These are phyloP conservation scores for Mycalesis mineus DNA, from an alignment of 2,888 invertebrate species.

Conservation along the genomic window DNA sequence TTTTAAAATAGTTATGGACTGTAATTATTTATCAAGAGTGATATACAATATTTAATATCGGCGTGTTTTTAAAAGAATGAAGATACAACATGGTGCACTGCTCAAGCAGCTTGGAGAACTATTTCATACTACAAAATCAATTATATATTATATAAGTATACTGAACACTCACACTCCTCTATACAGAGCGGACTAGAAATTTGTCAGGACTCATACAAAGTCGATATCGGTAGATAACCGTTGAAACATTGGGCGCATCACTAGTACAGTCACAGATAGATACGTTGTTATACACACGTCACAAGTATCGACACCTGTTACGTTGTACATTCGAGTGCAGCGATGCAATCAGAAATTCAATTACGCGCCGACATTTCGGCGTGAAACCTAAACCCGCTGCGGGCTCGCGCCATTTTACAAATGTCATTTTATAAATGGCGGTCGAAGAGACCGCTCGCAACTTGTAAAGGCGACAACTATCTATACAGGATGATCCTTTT, in stretches of 20 bases:
- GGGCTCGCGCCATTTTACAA: conserved; percentile 49
- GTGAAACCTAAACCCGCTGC: conserved; percentile 35
- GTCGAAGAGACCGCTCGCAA: conserved; percentile 1
- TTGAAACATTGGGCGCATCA: not conserved
- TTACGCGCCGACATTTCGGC: conserved; percentile 53
- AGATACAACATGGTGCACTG: too few species aligned
- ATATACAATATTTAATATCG: too few species aligned
- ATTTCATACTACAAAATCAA: too few species aligned
- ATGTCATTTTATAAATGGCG: conserved; percentile 46
- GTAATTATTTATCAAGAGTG: too few species aligned
- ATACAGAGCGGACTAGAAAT: too few species aligned
- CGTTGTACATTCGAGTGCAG: conserved; percentile 42
- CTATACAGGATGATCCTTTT: too few species aligned
- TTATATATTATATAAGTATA: too few species aligned
- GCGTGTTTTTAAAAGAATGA: too few species aligned
- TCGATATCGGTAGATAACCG: not conserved
- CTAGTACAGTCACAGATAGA: conserved; percentile 15
- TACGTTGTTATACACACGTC: conserved; percentile 21
- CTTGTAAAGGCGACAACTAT: not conserved
- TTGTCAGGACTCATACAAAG: too few species aligned
- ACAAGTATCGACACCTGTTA: conserved; percentile 58
- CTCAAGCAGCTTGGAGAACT: too few species aligned
- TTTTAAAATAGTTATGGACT: too few species aligned
- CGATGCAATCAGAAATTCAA: conserved; percentile 64
- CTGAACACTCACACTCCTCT: too few species aligned